A percentile compares a stretch with the other conserved stretches of the same genome.
Conservation (phyloP, 1,140 invertebrate species). For the Euura lappo region DNA sequence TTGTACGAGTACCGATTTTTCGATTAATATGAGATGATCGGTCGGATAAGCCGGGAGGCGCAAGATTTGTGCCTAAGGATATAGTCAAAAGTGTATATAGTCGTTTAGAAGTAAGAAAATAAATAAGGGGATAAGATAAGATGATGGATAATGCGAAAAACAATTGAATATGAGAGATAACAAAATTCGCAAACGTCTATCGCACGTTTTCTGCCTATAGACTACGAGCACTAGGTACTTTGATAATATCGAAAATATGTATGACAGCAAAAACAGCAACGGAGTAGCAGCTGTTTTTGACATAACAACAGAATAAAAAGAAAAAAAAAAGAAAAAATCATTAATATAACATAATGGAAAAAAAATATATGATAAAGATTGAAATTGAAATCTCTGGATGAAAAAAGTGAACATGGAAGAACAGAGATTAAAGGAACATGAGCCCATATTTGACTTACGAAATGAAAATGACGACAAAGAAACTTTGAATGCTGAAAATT, state of each 20-base stretch:
- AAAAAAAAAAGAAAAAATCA: too few relatives aligned
- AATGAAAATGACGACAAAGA: too few relatives aligned
- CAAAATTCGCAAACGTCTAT: neutral
- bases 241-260: too few relatives aligned
- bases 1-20: too few relatives aligned
- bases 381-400: too few relatives aligned
- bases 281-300: neutral
- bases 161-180: neutral
- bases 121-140: slow-evolving; percentile 9
- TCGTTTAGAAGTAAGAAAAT: slow-evolving; percentile 21
- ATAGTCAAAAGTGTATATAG: slow-evolving; percentile 26
- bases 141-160: too few relatives aligned
- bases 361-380: too few relatives aligned
- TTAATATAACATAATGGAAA: too few relatives aligned
- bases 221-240: neutral
- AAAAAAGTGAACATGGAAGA: neutral
- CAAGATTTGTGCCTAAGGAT: slow-evolving; percentile 27
- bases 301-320: too few relatives aligned
- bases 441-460: too few relatives aligned
- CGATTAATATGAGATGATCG: too few relatives aligned
- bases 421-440: neutral
- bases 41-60: slow-evolving; percentile 27
- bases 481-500: too few relatives aligned
- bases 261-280: neutral
- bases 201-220: neutral